phyloP scores from a whole-genome alignment of 2,113 vertebrate species.

The Isichthys henryi region DNA sequence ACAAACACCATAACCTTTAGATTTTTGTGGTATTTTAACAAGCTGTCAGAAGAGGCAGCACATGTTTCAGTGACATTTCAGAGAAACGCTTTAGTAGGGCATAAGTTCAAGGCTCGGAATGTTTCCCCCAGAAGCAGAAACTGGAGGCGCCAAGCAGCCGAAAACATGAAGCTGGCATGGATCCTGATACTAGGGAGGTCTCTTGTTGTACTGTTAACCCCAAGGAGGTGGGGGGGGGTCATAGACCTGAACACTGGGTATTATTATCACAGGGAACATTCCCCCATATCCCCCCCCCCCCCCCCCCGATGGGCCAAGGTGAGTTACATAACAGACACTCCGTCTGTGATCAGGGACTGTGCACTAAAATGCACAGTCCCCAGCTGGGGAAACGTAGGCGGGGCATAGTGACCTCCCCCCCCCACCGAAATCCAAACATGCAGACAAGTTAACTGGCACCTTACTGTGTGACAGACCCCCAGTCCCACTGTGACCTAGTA shows the following conservation, averaged over 20 bases:
- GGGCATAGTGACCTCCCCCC: background rate
- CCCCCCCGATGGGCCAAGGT: background rate
- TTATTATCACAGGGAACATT: constrained; percentile 48
- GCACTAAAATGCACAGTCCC: background rate
- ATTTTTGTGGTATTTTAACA: background rate
- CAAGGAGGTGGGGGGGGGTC: background rate
- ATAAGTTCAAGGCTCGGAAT: background rate
- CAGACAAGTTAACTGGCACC: background rate
- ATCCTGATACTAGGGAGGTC: background rate
- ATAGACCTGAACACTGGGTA: background rate
- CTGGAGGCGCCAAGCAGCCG: background rate
- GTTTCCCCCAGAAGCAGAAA: background rate
- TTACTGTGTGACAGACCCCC: background rate
- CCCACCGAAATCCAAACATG: background rate
- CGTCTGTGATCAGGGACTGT: background rate
- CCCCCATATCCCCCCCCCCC: background rate
- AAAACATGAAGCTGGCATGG: background rate
- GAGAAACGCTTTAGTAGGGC: background rate
- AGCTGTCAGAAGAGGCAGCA: background rate
- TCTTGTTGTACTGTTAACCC: background rate
- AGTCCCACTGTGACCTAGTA: background rate
- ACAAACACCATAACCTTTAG: background rate
- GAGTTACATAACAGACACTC: constrained; percentile 30
- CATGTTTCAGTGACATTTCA: background rate
- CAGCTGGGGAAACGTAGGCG: background rate